phyloP scores from a whole-genome alignment of 30 jellyfish, hydroid and myxozoan species.

The Turritopsis dohrnii region DNA sequence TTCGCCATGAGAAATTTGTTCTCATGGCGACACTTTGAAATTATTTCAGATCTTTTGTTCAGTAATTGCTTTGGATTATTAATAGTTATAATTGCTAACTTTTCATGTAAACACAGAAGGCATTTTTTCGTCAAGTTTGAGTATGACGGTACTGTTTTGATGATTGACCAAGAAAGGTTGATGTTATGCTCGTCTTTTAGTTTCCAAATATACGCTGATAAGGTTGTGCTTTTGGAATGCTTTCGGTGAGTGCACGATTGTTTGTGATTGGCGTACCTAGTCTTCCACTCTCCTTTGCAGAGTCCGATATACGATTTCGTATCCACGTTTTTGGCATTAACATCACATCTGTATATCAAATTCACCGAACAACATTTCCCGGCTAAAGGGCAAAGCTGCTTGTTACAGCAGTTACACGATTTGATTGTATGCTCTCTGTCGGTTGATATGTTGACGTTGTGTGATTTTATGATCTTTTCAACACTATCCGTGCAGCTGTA shows the following conservation, averaged over 20 bases:
- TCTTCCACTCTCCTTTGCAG: not conserved
- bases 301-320: not conserved
- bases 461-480: not conserved
- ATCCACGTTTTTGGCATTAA: not conserved
- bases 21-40: conserved; percentile 3
- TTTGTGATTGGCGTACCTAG: not conserved
- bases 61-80: not conserved
- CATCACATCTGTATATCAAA: not conserved
- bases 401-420: not conserved
- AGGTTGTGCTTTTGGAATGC: not conserved
- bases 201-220: not conserved
- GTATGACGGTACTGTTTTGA: conserved; percentile 5
- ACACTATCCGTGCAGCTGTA: not conserved
- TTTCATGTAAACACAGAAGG: conserved; percentile 4
- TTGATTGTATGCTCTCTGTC: not conserved
- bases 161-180: not conserved
- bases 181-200: not conserved
- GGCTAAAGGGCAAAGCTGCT: not conserved
- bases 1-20: not conserved
- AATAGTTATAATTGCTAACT: not conserved
- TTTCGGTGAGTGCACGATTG: not conserved
- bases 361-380: not conserved
- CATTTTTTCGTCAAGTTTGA: not conserved
- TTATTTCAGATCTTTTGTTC: conserved; percentile 10
- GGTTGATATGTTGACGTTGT: not conserved